Evolutionary conservation across 1,140 invertebrate genomes (phyloP).

Genomic region (Nylanderia fulva): DNA sequence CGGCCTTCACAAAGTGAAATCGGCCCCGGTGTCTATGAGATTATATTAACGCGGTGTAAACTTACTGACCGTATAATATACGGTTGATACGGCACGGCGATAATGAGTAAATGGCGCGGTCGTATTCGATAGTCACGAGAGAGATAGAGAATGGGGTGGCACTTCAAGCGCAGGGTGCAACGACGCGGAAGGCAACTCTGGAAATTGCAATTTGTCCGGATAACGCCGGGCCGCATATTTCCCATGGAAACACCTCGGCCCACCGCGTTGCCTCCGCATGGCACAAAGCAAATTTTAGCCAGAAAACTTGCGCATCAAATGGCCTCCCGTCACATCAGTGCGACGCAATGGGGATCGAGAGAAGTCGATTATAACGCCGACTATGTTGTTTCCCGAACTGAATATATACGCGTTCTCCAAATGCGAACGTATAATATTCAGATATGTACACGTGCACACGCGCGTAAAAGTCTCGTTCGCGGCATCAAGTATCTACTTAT

Average conservation of each 20-base stretch:
- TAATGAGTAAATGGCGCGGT: slow-evolving; percentile 43
- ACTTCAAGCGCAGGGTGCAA: not conserved
- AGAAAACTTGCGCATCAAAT: slow-evolving; percentile 50
- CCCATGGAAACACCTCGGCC: slow-evolving; percentile 60
- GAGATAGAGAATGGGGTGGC: not conserved
- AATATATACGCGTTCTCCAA: no score
- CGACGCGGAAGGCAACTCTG: slow-evolving; percentile 58
- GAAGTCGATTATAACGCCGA: slow-evolving; percentile 27
- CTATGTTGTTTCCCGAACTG: not conserved
- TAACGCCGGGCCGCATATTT: slow-evolving; percentile 67
- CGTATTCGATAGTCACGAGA: slow-evolving; percentile 14
- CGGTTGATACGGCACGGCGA: not conserved
- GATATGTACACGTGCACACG: not conserved
- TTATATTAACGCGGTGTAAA: slow-evolving; percentile 1
- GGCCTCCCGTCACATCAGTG: slow-evolving; percentile 1
- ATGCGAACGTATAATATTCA: slow-evolving; percentile 31
- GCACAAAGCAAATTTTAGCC: slow-evolving; percentile 55
- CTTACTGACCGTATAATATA: not conserved
- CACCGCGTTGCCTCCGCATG: slow-evolving; percentile 5
- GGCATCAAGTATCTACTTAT: slow-evolving; percentile 12
- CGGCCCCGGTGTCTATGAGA: not conserved
- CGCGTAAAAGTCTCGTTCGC: not conserved
- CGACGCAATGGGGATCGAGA: no score
- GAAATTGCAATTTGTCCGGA: slow-evolving; percentile 67
- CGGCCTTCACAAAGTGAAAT: not conserved